Conservation (phyloP, 2,797 vertebrate species). For the Alfaro cultratus region DNA sequence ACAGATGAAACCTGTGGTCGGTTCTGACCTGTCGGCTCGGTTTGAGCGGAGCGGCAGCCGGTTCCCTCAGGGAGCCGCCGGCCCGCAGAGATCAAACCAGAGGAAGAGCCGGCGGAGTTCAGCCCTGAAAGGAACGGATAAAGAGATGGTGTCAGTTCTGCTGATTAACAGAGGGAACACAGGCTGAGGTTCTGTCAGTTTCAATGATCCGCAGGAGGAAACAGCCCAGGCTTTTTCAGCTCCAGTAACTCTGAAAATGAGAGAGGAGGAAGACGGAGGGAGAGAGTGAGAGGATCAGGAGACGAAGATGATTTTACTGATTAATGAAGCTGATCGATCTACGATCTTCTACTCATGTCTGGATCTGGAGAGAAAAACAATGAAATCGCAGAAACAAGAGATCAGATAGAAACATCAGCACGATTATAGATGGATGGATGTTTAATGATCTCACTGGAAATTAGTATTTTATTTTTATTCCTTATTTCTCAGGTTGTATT, state of each 20-base stretch:
- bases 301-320: neutral
- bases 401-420: too few species aligned
- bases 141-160: constrained; percentile 45
- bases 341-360: too few species aligned
- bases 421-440: too few species aligned
- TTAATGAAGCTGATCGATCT: neutral
- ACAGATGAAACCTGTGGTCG: neutral
- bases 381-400: too few species aligned
- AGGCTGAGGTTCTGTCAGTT: constrained; percentile 45
- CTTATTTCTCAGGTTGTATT: neutral
- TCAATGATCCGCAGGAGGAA: constrained; percentile 40
- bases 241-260: constrained; percentile 43
- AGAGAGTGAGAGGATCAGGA: neutral
- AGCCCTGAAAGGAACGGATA: constrained; percentile 20
- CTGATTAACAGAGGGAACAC: constrained; percentile 31
- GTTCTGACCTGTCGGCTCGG: too few species aligned
- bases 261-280: neutral
- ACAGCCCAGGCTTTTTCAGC: constrained; percentile 36
- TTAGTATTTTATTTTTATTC: neutral
- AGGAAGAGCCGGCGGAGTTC: constrained; percentile 37
- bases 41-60: neutral
- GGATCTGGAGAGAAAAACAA: too few species aligned
- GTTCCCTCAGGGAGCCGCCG: constrained; percentile 40
- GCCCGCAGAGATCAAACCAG: constrained; percentile 28
- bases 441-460: neutral